These are phyloP conservation scores for Drosophila navojoa DNA, from an alignment of 1,140 invertebrate genomes.

Conservation along the genomic window DNA sequence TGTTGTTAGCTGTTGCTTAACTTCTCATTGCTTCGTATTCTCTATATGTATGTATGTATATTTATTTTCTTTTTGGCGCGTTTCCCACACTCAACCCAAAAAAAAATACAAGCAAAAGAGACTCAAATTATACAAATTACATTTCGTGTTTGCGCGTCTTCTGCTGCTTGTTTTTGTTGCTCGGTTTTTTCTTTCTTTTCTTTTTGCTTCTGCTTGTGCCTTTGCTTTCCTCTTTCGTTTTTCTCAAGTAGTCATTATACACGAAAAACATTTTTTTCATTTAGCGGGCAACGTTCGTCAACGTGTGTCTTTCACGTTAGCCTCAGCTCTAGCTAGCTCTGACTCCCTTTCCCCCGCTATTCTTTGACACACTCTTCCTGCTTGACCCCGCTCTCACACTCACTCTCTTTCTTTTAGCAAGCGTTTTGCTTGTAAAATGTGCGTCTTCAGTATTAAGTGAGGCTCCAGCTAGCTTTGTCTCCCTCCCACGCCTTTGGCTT, in stretches of 20 bases:
- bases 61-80: conserved; percentile 72
- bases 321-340: conserved; percentile 14
- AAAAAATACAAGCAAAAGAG: conserved; percentile 31
- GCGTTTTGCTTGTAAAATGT: conserved; percentile 16
- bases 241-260: conserved; percentile 81
- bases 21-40: conserved; percentile 18
- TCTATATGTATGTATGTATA: background rate
- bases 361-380: background rate
- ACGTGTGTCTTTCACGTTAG: conserved; percentile 63
- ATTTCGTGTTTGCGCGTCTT: conserved; percentile 70
- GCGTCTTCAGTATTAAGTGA: conserved; percentile 15
- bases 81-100: conserved; percentile 66
- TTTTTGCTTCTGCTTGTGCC: conserved; percentile 23
- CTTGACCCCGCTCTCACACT: background rate
- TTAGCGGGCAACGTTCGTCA: conserved; percentile 55
- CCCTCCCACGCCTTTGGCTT: no score
- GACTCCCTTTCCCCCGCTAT: background rate
- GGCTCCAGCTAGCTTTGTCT: background rate
- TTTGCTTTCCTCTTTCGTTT: conserved; percentile 41
- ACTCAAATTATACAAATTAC: conserved; percentile 80
- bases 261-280: conserved; percentile 46
- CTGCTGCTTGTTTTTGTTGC: conserved; percentile 38
- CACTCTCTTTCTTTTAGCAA: background rate
- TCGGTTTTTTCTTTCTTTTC: conserved; percentile 25
- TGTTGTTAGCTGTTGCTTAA: conserved; percentile 31